Conservation (phyloP, 2,888 invertebrate genomes). For the Uropetala carovei region DNA sequence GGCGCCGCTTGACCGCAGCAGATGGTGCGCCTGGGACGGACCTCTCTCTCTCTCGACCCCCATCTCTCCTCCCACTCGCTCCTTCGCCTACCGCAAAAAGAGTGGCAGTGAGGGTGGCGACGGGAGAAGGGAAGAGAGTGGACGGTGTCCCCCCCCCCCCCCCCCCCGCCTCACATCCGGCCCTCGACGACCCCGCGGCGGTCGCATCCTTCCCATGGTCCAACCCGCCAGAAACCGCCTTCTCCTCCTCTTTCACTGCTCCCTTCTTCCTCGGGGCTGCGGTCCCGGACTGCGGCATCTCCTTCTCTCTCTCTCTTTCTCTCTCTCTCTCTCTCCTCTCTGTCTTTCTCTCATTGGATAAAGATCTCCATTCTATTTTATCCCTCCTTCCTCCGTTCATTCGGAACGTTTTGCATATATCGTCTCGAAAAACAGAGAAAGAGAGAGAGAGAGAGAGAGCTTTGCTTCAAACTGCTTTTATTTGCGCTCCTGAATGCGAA, state of each 20-base stretch:
- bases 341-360: constrained; percentile 42
- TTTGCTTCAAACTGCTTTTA: not conserved
- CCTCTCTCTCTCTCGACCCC: not conserved
- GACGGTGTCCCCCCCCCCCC: constrained; percentile 45
- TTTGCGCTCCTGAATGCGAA: not conserved
- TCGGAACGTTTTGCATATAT: constrained; percentile 54
- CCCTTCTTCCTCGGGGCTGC: constrained; percentile 1
- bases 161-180: not conserved
- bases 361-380: constrained; percentile 58
- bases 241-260: not conserved
- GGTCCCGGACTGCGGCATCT: constrained; percentile 41
- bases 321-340: too few species aligned
- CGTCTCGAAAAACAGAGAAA: constrained; percentile 14
- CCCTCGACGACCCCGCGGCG: not conserved
- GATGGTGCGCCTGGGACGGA: constrained; percentile 45
- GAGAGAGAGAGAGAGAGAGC: not conserved
- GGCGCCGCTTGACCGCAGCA: constrained; percentile 46
- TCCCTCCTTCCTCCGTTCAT: constrained; percentile 41
- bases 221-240: not conserved
- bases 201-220: not conserved
- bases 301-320: constrained; percentile 4
- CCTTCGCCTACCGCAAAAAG: constrained; percentile 9
- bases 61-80: not conserved
- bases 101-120: not conserved
- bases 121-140: not conserved